Base-by-base conservation (phyloP, 2,888 invertebrate genomes). In the Hyppa rectilinea region DNA sequence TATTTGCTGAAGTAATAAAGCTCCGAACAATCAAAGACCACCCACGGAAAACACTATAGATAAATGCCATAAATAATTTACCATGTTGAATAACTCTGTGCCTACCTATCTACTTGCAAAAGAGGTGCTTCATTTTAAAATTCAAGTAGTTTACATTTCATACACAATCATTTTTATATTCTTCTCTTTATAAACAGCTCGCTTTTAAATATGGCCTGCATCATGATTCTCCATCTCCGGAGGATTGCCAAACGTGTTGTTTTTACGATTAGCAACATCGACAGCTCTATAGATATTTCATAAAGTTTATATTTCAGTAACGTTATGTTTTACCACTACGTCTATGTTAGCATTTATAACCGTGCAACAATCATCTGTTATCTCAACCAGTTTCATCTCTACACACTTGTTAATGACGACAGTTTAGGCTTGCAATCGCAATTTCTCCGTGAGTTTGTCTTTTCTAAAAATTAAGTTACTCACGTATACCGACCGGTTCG, bases 381-480 rank as follows among this genome's bases (percentile, higher is more conserved):
- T 69, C 43, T 66, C 9, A 60, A 29, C 50, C 29, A 52, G 45
- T 60, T 64, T 55, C 31, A 79, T 76, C 58, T 79, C 26, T 36
- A 26, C 53, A 50, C 29, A 63, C n/a, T n/a, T 58, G 78, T 49
- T 62, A 74, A 40, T 59, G 47, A 73, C 56, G n/a, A 23, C 53
- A 17, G 58, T 56, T 79, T 69, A 66, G 56, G 61, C 73, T 82
- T 68, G 31, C 38, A 50, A 56, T 67, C 53, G 53, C n/a, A 61
- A 76, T 76, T 68, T 76, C 80, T 43, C 68, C 52, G 38, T 45
- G 55, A 65, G 60, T 62, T 59, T 76, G 53, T 38, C 61, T 80
- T 80, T 76, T 80, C 68, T 80, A 77, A 72, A 77, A 75, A 70
- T 45, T 36, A 29, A 31, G 31, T 60, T 50, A 45, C 64, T 65